A percentile compares a stretch with the other conserved stretches of the same genome.
Conservation (phyloP, 2,113 vertebrate genomes). For the Camelus dromedarius region DNA sequence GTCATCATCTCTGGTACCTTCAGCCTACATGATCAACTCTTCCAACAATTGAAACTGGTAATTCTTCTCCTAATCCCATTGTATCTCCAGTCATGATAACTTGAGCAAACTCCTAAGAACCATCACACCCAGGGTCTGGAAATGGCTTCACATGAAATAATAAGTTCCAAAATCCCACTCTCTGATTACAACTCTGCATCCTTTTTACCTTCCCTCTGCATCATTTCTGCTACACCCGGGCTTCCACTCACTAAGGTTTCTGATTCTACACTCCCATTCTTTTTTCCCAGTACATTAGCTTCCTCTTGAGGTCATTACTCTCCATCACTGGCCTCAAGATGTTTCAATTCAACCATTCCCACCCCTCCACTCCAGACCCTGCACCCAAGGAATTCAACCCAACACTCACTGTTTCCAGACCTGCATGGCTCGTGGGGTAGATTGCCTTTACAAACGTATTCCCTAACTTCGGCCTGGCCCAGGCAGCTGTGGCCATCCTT, state of each 20-base stretch:
- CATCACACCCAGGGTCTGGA: neutral
- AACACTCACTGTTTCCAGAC: neutral
- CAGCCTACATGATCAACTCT: neutral
- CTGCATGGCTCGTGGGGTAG: rapidly evolving
- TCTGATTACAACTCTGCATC: neutral
- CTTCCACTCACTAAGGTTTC: neutral
- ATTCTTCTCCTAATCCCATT: neutral
- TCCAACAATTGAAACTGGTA: neutral
- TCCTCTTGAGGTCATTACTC: neutral
- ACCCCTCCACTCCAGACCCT: rapidly evolving
- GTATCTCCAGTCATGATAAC: neutral
- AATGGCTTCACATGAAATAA: neutral
- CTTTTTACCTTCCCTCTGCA: neutral
- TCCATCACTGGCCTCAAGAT: neutral
- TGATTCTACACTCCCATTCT: neutral
- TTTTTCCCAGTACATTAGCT: neutral
- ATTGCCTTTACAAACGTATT: neutral
- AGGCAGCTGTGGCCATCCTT: neutral
- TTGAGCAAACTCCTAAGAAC: neutral
- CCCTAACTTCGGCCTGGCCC: neutral
- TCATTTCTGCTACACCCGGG: neutral
- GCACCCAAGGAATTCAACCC: neutral
- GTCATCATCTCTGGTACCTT: neutral
- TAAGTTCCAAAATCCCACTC: neutral
- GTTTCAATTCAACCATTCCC: neutral